phyloP scores from a whole-genome alignment of 2,113 vertebrate genomes.

The Psettodes erumei region DNA sequence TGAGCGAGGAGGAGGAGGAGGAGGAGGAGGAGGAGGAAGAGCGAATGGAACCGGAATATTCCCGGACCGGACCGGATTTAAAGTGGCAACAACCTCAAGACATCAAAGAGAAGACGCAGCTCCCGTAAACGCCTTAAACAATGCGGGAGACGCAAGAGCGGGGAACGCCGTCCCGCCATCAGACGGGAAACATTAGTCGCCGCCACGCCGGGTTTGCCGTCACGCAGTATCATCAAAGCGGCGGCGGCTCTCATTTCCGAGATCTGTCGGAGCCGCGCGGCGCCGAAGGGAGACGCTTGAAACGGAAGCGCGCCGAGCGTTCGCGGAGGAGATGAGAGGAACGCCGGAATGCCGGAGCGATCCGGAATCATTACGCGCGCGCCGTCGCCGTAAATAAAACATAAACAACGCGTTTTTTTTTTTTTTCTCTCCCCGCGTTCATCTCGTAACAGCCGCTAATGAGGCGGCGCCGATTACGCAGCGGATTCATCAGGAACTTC shows the following conservation, averaged over 20 bases:
- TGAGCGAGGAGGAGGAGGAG: conserved; percentile 43
- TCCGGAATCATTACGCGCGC: conserved; percentile 58
- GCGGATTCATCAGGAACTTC: conserved; percentile 49
- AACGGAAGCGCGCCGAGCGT: conserved; percentile 52
- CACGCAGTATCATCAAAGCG: conserved; percentile 73
- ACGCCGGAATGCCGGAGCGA: conserved; percentile 51
- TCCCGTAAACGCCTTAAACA: conserved; percentile 52
- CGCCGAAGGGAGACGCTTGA: conserved; percentile 54
- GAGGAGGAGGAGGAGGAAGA: conserved; percentile 8
- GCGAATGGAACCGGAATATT: too few species aligned
- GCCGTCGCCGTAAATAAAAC: conserved; percentile 62
- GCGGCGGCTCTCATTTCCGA: conserved; percentile 58
- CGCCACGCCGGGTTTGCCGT: conserved; percentile 68
- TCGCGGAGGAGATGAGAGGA: conserved; percentile 61
- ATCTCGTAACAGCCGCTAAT: conserved; percentile 45
- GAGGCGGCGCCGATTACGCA: conserved; percentile 49
- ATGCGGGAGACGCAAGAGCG: conserved; percentile 61
- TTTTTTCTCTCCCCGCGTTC: not conserved
- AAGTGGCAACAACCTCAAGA: conserved; percentile 17
- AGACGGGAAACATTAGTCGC: conserved; percentile 74
- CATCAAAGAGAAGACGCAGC: conserved; percentile 35
- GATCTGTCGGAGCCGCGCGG: conserved; percentile 38
- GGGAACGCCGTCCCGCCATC: conserved; percentile 65
- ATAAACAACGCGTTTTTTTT: conserved; percentile 60
- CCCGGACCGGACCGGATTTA: too few species aligned